Conservation (phyloP, 2,888 invertebrate genomes). For the Pheosia gnoma region DNA sequence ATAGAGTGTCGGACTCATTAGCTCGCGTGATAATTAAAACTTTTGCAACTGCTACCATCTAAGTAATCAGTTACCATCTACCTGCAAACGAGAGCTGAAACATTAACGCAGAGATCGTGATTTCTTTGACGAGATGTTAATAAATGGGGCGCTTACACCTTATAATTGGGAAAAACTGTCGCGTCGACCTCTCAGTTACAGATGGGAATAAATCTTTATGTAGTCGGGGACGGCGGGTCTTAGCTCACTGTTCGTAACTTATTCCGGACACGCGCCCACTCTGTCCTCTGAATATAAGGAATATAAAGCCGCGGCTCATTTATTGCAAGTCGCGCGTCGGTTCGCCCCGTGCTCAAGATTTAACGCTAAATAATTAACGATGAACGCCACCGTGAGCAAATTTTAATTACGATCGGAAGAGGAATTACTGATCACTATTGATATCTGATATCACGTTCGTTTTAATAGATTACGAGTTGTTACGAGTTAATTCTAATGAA, state of each 20-base stretch:
- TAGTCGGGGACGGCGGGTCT: slow-evolving; percentile 70
- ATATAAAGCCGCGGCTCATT: slow-evolving; percentile 74
- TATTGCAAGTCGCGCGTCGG: slow-evolving; percentile 68
- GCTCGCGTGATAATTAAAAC: slow-evolving; percentile 48
- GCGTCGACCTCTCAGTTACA: slow-evolving; percentile 81
- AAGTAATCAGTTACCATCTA: slow-evolving; percentile 12
- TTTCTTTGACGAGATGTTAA: slow-evolving; percentile 79
- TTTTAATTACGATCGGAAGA: slow-evolving; percentile 66
- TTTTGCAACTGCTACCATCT: slow-evolving; percentile 36
- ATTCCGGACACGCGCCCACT: slow-evolving; percentile 76
- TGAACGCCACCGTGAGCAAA: slow-evolving; percentile 62
- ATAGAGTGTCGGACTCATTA: slow-evolving; percentile 36
- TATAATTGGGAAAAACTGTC: slow-evolving; percentile 83
- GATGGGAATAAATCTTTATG: slow-evolving; percentile 83
- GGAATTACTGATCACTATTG: slow-evolving; percentile 18
- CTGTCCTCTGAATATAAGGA: slow-evolving; percentile 81
- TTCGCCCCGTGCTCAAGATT: slow-evolving; percentile 61
- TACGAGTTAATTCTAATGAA: no score
- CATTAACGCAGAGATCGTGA: slow-evolving; percentile 57
- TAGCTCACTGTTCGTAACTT: slow-evolving; percentile 54
- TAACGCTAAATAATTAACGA: slow-evolving; percentile 77
- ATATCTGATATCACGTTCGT: not conserved
- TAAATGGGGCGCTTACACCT: slow-evolving; percentile 79
- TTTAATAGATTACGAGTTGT: no score
- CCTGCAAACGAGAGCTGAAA: slow-evolving; percentile 26